Evolutionary conservation across 2,888 invertebrate species (phyloP).

Genomic region (Callimorpha dominula): DNA sequence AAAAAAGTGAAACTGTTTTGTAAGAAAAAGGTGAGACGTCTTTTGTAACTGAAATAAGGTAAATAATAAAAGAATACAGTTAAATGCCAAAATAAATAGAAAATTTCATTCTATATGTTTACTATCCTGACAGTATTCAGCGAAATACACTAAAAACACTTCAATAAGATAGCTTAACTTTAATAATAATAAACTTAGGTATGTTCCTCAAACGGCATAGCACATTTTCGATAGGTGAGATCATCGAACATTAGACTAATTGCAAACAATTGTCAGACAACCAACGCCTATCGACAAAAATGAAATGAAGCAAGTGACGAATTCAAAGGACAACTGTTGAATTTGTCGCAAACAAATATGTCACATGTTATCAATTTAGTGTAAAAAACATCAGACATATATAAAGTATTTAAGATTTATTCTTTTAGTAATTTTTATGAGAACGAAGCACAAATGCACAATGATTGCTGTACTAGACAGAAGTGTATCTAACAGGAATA

Average conservation of each 20-base stretch:
- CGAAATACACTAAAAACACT: background rate
- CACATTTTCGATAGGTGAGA: slow-evolving; percentile 37
- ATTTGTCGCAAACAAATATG: slow-evolving; percentile 25
- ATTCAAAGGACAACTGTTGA: slow-evolving; percentile 22
- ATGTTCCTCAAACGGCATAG: background rate
- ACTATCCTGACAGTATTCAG: no score
- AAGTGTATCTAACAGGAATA: no score
- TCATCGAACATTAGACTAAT: slow-evolving; percentile 50
- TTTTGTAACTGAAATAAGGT: background rate
- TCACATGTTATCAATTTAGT: slow-evolving; percentile 20
- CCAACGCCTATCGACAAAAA: slow-evolving; percentile 34
- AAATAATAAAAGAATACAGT: no score
- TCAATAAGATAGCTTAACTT: slow-evolving; percentile 16
- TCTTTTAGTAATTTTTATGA: no score
- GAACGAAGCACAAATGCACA: no score
- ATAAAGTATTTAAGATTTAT: no score
- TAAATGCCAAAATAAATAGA: no score
- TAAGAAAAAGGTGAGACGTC: background rate
- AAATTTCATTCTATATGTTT: no score
- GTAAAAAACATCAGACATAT: background rate
- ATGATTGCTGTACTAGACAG: no score
- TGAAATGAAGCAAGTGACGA: slow-evolving; percentile 29
- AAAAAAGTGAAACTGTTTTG: background rate
- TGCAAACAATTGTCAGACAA: slow-evolving; percentile 46
- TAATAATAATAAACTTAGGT: background rate